Percentiles rank a stretch among this genome's conserved stretches.
Evolutionary conservation across 1,140 invertebrate genomes (phyloP).

Genomic region (Plodia interpunctella): DNA sequence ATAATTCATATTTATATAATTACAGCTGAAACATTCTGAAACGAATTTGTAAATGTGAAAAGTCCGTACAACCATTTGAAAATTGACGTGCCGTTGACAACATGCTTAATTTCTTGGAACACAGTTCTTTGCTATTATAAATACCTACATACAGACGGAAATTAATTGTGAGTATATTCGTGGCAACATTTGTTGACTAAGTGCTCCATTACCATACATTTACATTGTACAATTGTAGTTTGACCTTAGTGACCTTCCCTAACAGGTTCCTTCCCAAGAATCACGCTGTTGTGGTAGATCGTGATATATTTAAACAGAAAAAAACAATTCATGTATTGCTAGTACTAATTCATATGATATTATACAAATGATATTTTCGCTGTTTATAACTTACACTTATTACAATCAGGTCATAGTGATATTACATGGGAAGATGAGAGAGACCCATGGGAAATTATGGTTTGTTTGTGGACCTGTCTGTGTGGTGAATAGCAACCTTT

Average conservation of each 20-base stretch:
- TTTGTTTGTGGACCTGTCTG: not conserved
- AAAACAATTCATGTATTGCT: not conserved
- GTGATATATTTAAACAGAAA: not conserved
- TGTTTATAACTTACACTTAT: not conserved
- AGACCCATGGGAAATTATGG: not conserved
- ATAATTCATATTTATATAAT: not conserved
- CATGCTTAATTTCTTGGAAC: not conserved
- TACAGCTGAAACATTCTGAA: not conserved
- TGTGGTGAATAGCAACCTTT: too few relatives aligned
- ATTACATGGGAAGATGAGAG: not conserved
- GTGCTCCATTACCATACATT: slow-evolving; percentile 5
- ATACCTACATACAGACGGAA: not conserved
- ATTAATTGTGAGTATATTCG: not conserved
- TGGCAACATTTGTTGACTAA: not conserved
- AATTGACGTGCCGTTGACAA: not conserved
- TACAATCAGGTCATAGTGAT: not conserved
- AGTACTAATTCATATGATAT: too few relatives aligned
- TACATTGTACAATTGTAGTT: not conserved
- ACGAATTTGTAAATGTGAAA: not conserved
- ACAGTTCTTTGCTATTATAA: not conserved
- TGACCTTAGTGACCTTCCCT: not conserved
- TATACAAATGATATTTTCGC: not conserved
- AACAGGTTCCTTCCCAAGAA: not conserved
- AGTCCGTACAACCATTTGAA: not conserved
- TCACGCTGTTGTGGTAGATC: slow-evolving; percentile 1